Evolutionary conservation across 2,113 vertebrate genomes (phyloP).

Genomic region (Amphiprion ocellaris): DNA sequence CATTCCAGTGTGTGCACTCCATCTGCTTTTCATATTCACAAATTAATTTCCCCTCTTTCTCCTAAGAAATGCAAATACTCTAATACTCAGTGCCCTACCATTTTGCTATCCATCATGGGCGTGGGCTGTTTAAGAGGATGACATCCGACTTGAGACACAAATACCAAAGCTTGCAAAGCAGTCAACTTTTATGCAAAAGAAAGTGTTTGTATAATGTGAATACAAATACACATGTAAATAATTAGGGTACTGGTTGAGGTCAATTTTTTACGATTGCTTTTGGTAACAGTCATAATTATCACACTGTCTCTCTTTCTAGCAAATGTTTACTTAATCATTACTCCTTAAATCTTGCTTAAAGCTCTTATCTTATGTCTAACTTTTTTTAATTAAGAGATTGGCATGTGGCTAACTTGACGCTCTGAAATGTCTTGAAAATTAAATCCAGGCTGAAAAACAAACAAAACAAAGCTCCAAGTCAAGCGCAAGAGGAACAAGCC

Average conservation of each 20-base stretch:
- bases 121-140: background rate
- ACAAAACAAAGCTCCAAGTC: too few relatives aligned
- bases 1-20: constrained; percentile 64
- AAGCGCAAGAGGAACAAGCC: too few relatives aligned
- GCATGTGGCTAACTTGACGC: background rate
- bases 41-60: constrained; percentile 75
- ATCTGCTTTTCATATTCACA: constrained; percentile 79
- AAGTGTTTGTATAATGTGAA: background rate
- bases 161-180: background rate
- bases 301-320: background rate
- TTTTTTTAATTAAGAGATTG: background rate
- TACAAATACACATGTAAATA: constrained; percentile 18
- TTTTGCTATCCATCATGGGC: constrained; percentile 39
- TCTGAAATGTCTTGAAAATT: background rate
- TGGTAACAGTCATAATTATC: too few relatives aligned
- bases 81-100: constrained; percentile 42
- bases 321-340: background rate
- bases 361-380: background rate
- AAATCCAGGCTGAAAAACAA: background rate
- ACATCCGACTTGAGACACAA: constrained; percentile 9
- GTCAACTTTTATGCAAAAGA: background rate
- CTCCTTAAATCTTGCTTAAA: background rate
- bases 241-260: background rate
- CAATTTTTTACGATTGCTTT: background rate
- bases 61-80: constrained; percentile 77